These are phyloP conservation scores for Simalia tracyae DNA, from an alignment of 2,797 vertebrate species.

Conservation along the genomic window DNA sequence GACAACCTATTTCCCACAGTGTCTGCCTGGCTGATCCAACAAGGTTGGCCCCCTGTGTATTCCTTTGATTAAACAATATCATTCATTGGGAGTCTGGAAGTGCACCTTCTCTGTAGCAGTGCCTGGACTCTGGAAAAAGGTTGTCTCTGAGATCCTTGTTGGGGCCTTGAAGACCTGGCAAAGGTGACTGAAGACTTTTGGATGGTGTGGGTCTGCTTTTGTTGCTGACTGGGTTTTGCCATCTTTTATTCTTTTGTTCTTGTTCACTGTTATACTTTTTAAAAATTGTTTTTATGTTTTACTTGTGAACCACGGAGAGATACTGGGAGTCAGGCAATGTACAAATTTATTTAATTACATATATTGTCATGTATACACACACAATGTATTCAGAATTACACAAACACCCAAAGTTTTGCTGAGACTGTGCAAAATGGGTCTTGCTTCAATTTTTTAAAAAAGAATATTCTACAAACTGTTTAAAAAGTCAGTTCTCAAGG, in stretches of 20 bases:
- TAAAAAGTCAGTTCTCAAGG: background rate
- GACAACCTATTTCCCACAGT: too few relatives aligned
- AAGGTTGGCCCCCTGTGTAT: too few relatives aligned
- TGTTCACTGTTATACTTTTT: background rate
- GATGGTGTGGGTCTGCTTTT: background rate
- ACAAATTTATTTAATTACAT: background rate
- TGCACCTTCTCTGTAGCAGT: background rate
- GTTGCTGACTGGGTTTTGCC: background rate
- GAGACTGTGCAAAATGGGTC: background rate
- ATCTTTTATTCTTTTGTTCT: background rate
- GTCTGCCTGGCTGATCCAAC: too few relatives aligned
- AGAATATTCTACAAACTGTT: background rate
- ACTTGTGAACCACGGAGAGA: background rate
- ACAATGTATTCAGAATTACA: background rate
- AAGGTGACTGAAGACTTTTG: background rate
- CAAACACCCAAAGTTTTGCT: background rate
- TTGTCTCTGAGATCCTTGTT: background rate
- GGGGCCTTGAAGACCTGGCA: background rate
- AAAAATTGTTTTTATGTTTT: background rate
- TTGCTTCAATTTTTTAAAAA: background rate
- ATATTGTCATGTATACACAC: background rate
- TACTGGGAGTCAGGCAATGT: background rate
- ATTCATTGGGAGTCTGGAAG: background rate
- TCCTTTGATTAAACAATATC: too few relatives aligned
- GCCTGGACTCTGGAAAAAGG: background rate